Percentiles rank a stretch among this genome's conserved stretches.
phyloP scores from a whole-genome alignment of 2,113 vertebrate genomes.

The Galeopterus variegatus region DNA sequence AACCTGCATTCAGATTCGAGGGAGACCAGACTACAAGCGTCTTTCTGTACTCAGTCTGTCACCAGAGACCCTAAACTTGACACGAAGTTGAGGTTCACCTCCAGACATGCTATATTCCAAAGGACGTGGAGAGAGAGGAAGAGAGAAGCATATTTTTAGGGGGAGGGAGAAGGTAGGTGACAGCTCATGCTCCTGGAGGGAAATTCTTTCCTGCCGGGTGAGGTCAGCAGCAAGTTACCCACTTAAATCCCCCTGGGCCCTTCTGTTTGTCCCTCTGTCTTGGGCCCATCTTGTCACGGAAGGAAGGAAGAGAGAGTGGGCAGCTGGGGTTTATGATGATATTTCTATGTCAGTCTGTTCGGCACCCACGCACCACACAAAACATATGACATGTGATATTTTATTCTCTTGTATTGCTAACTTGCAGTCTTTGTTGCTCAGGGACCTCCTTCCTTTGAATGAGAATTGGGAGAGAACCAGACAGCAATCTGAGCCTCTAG shows the following conservation, averaged over 20 bases:
- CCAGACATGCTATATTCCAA: neutral
- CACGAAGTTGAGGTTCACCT: neutral
- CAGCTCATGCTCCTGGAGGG: neutral
- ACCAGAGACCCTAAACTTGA: neutral
- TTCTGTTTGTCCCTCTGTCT: neutral
- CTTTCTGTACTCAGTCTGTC: neutral
- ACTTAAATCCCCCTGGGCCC: neutral
- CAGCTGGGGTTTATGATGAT: neutral
- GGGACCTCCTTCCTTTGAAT: constrained; percentile 65
- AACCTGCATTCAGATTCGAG: neutral
- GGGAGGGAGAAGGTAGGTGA: neutral
- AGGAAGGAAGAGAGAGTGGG: neutral
- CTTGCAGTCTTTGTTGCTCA: neutral
- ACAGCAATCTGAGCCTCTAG: constrained; percentile 38
- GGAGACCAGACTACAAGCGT: neutral
- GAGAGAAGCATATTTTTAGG: neutral
- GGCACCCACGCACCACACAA: neutral
- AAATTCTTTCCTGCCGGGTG: neutral
- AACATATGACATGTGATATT: neutral
- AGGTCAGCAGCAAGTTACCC: no score
- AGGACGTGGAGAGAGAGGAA: neutral
- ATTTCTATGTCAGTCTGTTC: constrained; percentile 77
- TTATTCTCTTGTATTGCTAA: constrained; percentile 39
- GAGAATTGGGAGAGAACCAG: constrained; percentile 61
- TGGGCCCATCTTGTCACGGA: neutral